Percentiles rank a stretch among this genome's conserved stretches.
Conservation (phyloP, 1,140 invertebrate genomes). For the Atta colombica region DNA sequence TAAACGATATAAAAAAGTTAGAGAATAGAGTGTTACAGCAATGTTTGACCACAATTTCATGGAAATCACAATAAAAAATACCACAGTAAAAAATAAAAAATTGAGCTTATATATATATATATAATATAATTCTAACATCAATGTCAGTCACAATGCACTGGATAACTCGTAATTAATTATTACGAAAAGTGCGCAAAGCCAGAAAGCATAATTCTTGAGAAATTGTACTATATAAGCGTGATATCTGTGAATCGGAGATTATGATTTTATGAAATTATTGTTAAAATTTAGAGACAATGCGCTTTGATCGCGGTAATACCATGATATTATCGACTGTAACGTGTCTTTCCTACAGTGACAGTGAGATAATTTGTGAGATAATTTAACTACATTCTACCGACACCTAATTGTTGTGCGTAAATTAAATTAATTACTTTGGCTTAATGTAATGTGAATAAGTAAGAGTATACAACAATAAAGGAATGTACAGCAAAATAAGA, state of each 20-base stretch:
- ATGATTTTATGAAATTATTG: slow-evolving; percentile 30
- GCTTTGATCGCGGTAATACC: not conserved
- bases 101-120: not conserved
- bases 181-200: slow-evolving; percentile 66
- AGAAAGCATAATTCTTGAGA: slow-evolving; percentile 56
- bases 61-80: not conserved
- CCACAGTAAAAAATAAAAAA: not conserved
- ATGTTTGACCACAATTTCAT: not conserved
- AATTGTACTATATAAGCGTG: slow-evolving; percentile 67
- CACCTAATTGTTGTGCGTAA: slow-evolving; percentile 39
- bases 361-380: not conserved
- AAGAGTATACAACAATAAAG: slow-evolving; percentile 20
- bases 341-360: slow-evolving; percentile 1
- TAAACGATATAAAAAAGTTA: not conserved
- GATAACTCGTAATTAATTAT: slow-evolving; percentile 26
- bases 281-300: slow-evolving; percentile 6
- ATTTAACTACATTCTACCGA: not conserved
- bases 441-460: slow-evolving; percentile 6
- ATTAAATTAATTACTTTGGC: slow-evolving; percentile 6
- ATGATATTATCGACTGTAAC: not conserved
- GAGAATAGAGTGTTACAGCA: not conserved
- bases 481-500: slow-evolving; percentile 57
- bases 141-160: slow-evolving; percentile 33
- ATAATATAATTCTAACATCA: slow-evolving; percentile 13
- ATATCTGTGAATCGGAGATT: slow-evolving; percentile 29